A percentile compares a stretch with the other conserved stretches of the same genome.
Conservation (phyloP, 2,888 invertebrate species). For the Pinctada fucata region DNA sequence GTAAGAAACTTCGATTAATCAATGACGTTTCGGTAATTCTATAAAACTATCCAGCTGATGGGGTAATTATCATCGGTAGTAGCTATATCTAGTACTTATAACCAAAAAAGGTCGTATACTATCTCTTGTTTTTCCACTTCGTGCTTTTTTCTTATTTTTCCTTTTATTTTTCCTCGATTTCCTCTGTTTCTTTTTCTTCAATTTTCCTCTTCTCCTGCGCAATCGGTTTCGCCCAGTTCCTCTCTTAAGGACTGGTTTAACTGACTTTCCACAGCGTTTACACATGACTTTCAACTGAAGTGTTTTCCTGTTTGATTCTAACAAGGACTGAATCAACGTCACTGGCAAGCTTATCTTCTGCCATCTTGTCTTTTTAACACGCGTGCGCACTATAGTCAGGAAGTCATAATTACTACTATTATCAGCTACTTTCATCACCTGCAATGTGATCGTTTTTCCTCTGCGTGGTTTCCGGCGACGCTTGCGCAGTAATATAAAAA, state of each 20-base stretch:
- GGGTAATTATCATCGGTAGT: neutral
- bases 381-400: constrained; percentile 35
- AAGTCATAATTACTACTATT: constrained; percentile 24
- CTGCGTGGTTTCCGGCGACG: constrained; percentile 22
- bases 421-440: constrained; percentile 28
- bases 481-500: constrained; percentile 36
- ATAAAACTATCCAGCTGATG: neutral
- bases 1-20: neutral
- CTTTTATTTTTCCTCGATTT: neutral
- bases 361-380: constrained; percentile 43
- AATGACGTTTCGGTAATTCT: neutral
- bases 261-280: constrained; percentile 33
- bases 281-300: constrained; percentile 31
- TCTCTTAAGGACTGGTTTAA: constrained; percentile 29
- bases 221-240: neutral
- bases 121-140: constrained; percentile 9
- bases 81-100: constrained; percentile 37
- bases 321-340: constrained; percentile 37
- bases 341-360: constrained; percentile 42
- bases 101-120: constrained; percentile 35
- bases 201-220: constrained; percentile 12
- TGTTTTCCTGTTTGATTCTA: constrained; percentile 29
- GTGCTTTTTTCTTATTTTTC: neutral
- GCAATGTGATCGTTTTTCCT: constrained; percentile 34
- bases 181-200: neutral